Evolutionary conservation across 2,797 vertebrate genomes (phyloP).

Genomic region (Lerista edwardsae): DNA sequence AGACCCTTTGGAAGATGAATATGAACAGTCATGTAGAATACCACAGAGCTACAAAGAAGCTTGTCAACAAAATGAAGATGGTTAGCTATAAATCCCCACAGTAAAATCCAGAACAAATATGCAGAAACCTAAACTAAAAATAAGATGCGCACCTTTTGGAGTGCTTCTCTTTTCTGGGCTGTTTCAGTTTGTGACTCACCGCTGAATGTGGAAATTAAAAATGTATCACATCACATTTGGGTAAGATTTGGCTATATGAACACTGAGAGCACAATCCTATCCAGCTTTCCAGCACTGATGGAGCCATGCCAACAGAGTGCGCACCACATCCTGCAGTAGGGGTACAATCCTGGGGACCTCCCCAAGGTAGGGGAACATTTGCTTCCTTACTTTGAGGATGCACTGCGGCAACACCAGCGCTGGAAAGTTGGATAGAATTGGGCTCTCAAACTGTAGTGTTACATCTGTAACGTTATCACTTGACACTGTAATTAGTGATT

Average conservation of each 20-base stretch:
- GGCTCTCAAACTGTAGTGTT: not conserved
- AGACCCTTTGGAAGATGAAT: constrained; percentile 50
- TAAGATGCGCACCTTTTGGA: not conserved
- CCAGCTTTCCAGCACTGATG: no score
- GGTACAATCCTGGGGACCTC: no score
- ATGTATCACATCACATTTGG: not conserved
- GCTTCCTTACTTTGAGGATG: no score
- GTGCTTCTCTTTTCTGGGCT: not conserved
- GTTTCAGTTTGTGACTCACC: not conserved
- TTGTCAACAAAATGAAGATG: constrained; percentile 28
- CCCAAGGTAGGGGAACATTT: no score
- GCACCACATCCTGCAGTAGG: no score
- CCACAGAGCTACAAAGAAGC: constrained; percentile 37
- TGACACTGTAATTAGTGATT: not conserved
- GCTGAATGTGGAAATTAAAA: not conserved
- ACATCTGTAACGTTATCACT: not conserved
- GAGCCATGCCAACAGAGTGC: no score
- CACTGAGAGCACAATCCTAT: no score
- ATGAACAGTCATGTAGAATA: constrained; percentile 46
- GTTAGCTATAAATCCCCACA: constrained; percentile 42
- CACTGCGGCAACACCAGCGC: no score
- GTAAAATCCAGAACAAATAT: constrained; percentile 9
- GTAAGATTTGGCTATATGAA: not conserved
- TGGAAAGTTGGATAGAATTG: no score
- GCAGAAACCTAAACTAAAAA: constrained; percentile 19